Percentiles rank a stretch among this genome's conserved stretches.
These are phyloP conservation scores for Dendrolimus punctatus DNA, from an alignment of 1,140 invertebrate species.

Conservation along the genomic window DNA sequence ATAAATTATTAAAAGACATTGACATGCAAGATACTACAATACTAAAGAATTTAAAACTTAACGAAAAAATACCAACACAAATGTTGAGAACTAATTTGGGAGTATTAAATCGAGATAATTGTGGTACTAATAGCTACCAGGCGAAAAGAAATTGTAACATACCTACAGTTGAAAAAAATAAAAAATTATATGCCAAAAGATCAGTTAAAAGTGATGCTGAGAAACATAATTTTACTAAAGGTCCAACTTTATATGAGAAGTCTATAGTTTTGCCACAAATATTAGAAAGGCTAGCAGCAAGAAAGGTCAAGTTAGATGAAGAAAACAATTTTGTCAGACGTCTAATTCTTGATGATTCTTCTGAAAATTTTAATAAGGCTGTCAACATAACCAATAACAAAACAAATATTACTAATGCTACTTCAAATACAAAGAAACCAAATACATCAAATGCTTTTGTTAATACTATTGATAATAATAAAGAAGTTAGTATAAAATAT, in stretches of 20 bases:
- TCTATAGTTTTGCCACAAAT: constrained; percentile 27
- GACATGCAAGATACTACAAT: too few species aligned
- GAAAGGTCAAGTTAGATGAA: constrained; percentile 11
- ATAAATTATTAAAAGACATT: too few species aligned
- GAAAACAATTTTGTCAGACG: constrained; percentile 12
- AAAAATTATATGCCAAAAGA: constrained; percentile 22
- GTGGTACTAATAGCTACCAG: too few species aligned
- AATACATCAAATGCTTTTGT: neutral
- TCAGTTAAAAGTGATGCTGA: constrained; percentile 8
- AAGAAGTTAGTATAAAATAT: too few species aligned
- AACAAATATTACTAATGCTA: neutral
- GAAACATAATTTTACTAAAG: constrained; percentile 20
- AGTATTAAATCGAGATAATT: too few species aligned
- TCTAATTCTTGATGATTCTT: constrained; percentile 14
- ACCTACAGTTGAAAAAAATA: constrained; percentile 10
- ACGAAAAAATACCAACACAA: too few species aligned
- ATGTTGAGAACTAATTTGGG: too few species aligned
- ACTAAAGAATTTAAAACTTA: too few species aligned
- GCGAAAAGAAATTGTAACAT: too few species aligned
- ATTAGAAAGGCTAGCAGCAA: constrained; percentile 15
- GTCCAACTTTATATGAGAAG: constrained; percentile 29
- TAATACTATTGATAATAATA: too few species aligned
- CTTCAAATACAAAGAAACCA: neutral
- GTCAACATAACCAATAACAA: neutral
- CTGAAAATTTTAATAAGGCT: neutral